A percentile compares a stretch with the other conserved stretches of the same genome.
These are phyloP conservation scores for Eriocheir sinensis DNA, from an alignment of 1,140 invertebrate species.

Conservation along the genomic window DNA sequence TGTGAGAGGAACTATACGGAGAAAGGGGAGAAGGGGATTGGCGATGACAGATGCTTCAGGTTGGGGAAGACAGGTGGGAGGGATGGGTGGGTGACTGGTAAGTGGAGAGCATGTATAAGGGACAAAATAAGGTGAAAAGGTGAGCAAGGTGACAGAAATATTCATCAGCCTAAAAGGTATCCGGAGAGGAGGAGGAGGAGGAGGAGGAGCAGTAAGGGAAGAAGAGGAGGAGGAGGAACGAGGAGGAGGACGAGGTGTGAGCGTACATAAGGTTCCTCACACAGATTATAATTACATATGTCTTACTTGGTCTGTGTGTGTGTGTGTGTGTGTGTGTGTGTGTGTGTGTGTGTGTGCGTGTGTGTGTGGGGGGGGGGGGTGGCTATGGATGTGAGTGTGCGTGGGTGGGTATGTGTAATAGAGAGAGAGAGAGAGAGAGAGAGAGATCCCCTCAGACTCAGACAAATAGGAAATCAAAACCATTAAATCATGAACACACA, in stretches of 20 bases:
- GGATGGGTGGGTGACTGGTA: not conserved
- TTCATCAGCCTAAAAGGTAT: constrained; percentile 30
- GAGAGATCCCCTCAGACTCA: not conserved
- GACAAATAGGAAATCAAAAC: not conserved
- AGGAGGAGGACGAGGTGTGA: not conserved
- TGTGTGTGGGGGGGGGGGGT: too few relatives aligned
- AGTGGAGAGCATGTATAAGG: not conserved
- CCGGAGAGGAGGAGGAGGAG: not conserved
- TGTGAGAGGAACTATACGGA: too few relatives aligned
- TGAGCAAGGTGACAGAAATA: constrained; percentile 27
- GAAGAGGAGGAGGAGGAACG: not conserved
- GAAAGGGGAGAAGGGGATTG: too few relatives aligned
- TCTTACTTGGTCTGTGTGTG: not conserved
- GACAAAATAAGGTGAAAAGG: not conserved
- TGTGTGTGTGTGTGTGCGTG: not conserved
- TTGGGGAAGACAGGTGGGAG: not conserved
- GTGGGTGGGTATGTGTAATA: not conserved
- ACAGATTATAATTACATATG: not conserved
- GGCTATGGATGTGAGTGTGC: too few relatives aligned
- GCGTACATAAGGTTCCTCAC: not conserved
- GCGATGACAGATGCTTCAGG: too few relatives aligned
- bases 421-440: not conserved
- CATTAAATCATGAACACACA: not conserved
- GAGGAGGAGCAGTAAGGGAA: not conserved
- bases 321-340: not conserved